Base-by-base conservation (phyloP, 1,140 invertebrate species). In the Aphelinus certus region DNA sequence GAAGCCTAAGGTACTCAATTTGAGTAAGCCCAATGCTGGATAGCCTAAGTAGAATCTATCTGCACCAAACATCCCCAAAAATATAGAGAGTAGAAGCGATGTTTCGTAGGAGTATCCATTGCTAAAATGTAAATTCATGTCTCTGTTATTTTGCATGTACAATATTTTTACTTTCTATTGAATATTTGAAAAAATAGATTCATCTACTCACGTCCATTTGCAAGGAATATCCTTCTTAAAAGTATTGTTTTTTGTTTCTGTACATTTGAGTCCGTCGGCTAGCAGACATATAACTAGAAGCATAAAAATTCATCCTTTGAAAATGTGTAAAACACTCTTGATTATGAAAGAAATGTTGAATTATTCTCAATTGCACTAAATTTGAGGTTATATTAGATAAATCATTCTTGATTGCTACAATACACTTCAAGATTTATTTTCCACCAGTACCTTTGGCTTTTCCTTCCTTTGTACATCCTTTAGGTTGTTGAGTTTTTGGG, bases 21-120 rank as follows among this genome's bases (percentile, higher is more conserved):
- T 99, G 5, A 98, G 90, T 62, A 99, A 87, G 1, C 97, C 97
- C 76, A 99, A 92, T 43, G 96, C 97, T 64, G 96, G 95, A 87
- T 99, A 99, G 26, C 98, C 98, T 2, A 99, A 89, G 84, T 99
- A 99, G 87, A 99, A 98, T 77, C 98, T 89, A 86, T 99, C 98
- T 10, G 95, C 91, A n/a, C 98, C 98, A 89, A 99, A 97, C 95
- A 98, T 97, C 47, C 97, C 97, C 61, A 96, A 88, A 83, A 99
- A 99, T 61, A 99, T 94, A 1, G 97, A 99, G 0, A 99, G 88
- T 10, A 99, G 84, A 64, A 99, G 85, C 0, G 97, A 93, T 61
- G 95, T 97, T 85, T 98, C 96, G 87, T 97, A 95, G 1, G 94
- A 95, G 84, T 97, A 97, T 64, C 96, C 96, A 91, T 97, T 98